Evolutionary conservation across 2,888 invertebrate species (phyloP), one percentile per base, ranked within the genome.

Genomic region (Phrixothrix hirtus): DNA sequence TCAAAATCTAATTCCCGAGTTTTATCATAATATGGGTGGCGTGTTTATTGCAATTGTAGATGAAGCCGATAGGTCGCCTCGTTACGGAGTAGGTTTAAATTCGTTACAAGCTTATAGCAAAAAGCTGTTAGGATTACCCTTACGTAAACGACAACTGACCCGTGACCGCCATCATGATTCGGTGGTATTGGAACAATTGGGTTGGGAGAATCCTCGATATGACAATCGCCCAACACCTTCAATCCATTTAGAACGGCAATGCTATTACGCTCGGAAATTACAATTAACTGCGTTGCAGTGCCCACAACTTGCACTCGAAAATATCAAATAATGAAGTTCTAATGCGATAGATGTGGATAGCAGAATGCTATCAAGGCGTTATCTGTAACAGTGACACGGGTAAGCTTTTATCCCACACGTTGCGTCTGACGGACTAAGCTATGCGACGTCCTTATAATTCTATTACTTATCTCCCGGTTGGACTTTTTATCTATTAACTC

Each of bases 401-500:
- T 62, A 59, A 61, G 63, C 63, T 63, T 63, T 63, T 63, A 63
- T 61, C 59, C 62, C 36, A 59, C 61, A 58, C 52, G 38, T 60
- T 59, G 61, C 59, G 36, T 42, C 59, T 62, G 63, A 59, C 57
- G 55, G 49, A 17, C 61, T 65, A 60, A 58, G 62, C 58, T 66
- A 63, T 62, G 65, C 65, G 60, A 64, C 60, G 64, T 67, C 67
- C 68, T 72, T 69, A 70, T 72, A 72, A 73, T 73, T 71, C 69
- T 67, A 72, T 72, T 73, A 73, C 69, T 66, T 71, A 69, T 69
- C 69, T 67, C 68, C 66, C 68, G 70, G 68, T 68, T 66, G 66
- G 63, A 67, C 72, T 70, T 73, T 74, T 73, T 72, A 72, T 72
- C 73, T 73, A 73, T 74, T 73, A 74, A 69, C 73, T 67, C 64